Base-by-base conservation (phyloP, 2,888 invertebrate species). In the Subacronicta megacephala region DNA sequence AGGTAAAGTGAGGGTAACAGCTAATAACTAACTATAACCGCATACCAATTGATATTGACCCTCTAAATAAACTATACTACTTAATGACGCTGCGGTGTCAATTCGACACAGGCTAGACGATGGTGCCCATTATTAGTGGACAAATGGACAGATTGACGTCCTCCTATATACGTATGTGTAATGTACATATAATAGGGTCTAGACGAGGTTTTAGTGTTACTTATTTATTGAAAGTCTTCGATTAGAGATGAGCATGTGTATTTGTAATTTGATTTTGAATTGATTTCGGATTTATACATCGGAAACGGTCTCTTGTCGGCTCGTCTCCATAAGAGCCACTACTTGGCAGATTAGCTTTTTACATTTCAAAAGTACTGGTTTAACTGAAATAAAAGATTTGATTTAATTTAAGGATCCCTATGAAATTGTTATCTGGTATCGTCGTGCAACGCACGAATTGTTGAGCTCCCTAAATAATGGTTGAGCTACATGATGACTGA, bases 71-170 rank as follows among this genome's bases (percentile, higher is more conserved):
- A 61, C 65, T 68, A 76, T 71, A 23, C 15, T 18, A 17, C 40
- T 67, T 75, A 75, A 75, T 75, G 68, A 62, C 53, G 15, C 42
- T 52, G 52, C 38, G 53, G 57, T 68, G 65, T 68, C 57, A 52
- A 49, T 49, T 41, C 50, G 44, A 52, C 58, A 9, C 50, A 42
- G 55, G 42, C 23, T 41, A 62, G 68, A 62, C 62, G 23, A 58
- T 63, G 52, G 60, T 53, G 18, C 35, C 68, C 62, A 56, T 76
- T 74, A 78, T 75, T 67, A 45, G 72, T 60, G 62, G 67, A 54
- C 68, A 47, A 75, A 78, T 59, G 66, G 80, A 80, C 78, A 74
- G 77, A 77, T 79, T 81, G 85, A 82, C 78, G 55, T 66, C 9
- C 43, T 47, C 50, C 47, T 51, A 56, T 65, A 45, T 65, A 59